Conservation (phyloP, 2,113 vertebrate species). For the Protobothrops flavoviridis region DNA sequence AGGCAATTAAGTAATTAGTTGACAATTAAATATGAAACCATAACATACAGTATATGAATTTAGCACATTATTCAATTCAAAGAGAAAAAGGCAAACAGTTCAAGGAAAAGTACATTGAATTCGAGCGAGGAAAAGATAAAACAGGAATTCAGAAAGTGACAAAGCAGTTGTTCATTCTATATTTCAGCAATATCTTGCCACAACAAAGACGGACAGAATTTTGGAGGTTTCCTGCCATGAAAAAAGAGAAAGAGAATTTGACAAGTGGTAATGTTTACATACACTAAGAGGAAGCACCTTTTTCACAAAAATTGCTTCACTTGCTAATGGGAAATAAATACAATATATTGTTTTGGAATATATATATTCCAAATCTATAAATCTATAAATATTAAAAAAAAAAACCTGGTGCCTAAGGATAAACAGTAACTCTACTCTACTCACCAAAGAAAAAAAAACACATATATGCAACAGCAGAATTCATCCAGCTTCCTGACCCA, state of each 20-base stretch:
- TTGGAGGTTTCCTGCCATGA: not conserved
- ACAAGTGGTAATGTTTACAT: not conserved
- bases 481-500: too few species aligned
- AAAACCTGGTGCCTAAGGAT: too few species aligned
- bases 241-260: not conserved
- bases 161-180: not conserved
- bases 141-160: not conserved
- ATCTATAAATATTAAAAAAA: too few species aligned
- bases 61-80: not conserved
- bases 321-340: not conserved
- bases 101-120: not conserved
- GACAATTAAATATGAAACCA: not conserved
- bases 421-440: too few species aligned
- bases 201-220: not conserved
- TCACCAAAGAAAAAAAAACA: too few species aligned
- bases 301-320: not conserved
- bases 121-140: not conserved
- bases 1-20: not conserved
- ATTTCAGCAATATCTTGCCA: not conserved
- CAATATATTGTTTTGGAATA: not conserved
- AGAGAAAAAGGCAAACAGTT: not conserved
- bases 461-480: too few species aligned
- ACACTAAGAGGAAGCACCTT: not conserved
- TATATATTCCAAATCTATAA: too few species aligned
- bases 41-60: not conserved